These are phyloP conservation scores for Drosophila saltans DNA, from an alignment of 1,140 invertebrate genomes.

Conservation along the genomic window DNA sequence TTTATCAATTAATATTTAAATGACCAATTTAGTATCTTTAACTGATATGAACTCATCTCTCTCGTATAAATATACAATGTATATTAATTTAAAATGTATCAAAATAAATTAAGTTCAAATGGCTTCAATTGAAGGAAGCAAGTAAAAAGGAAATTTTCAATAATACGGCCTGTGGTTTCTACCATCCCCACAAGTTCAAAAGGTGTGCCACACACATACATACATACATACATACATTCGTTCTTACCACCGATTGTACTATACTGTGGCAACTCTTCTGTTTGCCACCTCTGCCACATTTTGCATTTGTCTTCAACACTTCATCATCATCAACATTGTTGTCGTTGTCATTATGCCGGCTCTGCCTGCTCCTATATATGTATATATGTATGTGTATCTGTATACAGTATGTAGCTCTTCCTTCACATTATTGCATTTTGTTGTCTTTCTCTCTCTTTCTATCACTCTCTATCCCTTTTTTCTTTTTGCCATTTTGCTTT, in stretches of 20 bases:
- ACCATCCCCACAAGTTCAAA: neutral
- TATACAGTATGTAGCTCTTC: conserved; percentile 15
- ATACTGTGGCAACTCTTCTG: neutral
- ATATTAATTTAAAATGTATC: conserved; percentile 27
- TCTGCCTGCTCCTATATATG: neutral
- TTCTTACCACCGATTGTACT: too few relatives aligned
- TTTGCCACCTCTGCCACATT: conserved; percentile 17
- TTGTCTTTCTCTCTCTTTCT: conserved; percentile 18
- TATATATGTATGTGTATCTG: conserved; percentile 13
- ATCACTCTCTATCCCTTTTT: neutral
- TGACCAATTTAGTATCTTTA: neutral
- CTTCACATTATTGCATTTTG: conserved; percentile 69
- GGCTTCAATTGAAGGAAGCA: conserved; percentile 41
- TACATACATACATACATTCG: too few relatives aligned
- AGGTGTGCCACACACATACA: neutral
- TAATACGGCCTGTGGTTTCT: neutral
- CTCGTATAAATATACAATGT: neutral
- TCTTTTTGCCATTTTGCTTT: neutral
- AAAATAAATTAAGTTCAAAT: conserved; percentile 42
- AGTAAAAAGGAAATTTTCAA: conserved; percentile 6
- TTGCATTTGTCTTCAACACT: conserved; percentile 55
- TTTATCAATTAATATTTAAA: conserved; percentile 1
- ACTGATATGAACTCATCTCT: neutral
- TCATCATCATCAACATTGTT: conserved; percentile 27
- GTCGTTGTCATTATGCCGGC: conserved; percentile 57